Conservation (phyloP, 2,113 vertebrate genomes). For the Menidia beryllina region DNA sequence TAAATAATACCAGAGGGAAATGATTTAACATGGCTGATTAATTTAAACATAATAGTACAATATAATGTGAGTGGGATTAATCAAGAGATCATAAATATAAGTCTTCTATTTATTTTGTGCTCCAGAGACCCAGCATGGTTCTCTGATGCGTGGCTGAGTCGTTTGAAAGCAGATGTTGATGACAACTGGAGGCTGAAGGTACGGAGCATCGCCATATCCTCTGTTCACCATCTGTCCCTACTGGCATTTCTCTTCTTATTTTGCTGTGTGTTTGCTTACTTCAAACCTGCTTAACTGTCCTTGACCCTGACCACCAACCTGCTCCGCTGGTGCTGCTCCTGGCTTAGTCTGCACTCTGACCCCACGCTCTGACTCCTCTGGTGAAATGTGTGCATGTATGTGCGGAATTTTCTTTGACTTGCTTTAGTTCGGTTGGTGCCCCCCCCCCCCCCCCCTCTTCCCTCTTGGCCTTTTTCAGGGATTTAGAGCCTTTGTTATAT, state of each 20-base stretch:
- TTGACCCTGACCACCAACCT: slow-evolving; percentile 39
- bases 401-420: slow-evolving; percentile 5
- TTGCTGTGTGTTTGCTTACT: slow-evolving; percentile 30
- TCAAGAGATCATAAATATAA: neutral
- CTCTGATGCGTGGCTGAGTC: slow-evolving; percentile 88
- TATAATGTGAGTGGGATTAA: too few species aligned
- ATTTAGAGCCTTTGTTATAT: neutral
- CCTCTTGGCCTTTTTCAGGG: neutral
- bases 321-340: slow-evolving; percentile 15
- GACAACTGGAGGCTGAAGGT: slow-evolving; percentile 99
- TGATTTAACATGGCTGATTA: too few species aligned
- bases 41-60: too few species aligned
- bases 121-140: slow-evolving; percentile 93
- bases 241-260: neutral
- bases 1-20: too few species aligned
- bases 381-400: slow-evolving; percentile 42
- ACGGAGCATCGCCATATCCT: slow-evolving; percentile 27
- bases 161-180: slow-evolving; percentile 93
- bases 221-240: neutral
- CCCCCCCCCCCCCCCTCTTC: neutral
- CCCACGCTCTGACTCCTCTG: slow-evolving; percentile 38
- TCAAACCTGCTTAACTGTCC: slow-evolving; percentile 30
- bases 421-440: slow-evolving; percentile 3
- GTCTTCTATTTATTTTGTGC: slow-evolving; percentile 1
- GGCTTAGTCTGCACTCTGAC: slow-evolving; percentile 30